Conservation (phyloP, 2,888 invertebrate species). For the Hydropsyche betteni region DNA sequence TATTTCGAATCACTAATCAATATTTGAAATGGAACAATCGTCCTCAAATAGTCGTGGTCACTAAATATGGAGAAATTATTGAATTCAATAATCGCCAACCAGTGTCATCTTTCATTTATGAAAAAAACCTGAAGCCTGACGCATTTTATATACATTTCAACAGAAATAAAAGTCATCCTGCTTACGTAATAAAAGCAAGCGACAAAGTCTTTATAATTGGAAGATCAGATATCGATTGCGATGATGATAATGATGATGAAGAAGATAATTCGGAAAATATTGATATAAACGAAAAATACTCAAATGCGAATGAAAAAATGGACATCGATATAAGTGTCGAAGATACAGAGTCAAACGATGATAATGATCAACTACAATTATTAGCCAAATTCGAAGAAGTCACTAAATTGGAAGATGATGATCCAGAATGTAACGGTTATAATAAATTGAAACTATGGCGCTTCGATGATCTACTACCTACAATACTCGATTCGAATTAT, state of each 20-base stretch:
- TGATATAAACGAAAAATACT: no score
- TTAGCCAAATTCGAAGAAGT: constrained; percentile 42
- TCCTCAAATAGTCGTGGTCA: constrained; percentile 41
- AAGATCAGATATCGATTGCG: background rate
- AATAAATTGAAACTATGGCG: constrained; percentile 43
- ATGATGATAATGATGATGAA: no score
- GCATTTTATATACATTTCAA: background rate
- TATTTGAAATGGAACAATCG: constrained; percentile 15
- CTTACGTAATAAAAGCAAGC: background rate
- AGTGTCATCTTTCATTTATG: constrained; percentile 22
- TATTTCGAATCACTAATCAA: constrained; percentile 9
- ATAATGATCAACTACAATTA: constrained; percentile 26
- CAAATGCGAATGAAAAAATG: no score
- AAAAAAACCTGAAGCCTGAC: background rate
- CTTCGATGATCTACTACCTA: constrained; percentile 45
- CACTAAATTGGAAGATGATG: constrained; percentile 41
- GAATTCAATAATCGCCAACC: constrained; percentile 43
- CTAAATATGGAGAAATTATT: constrained; percentile 44
- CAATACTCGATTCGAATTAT: constrained; percentile 37
- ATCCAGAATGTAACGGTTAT: constrained; percentile 33
- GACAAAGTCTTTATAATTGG: constrained; percentile 13
- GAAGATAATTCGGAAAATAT: no score
- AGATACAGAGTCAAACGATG: background rate
- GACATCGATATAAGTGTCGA: background rate
- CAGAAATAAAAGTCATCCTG: background rate